Evolutionary conservation across 2,888 invertebrate species (phyloP).

Genomic region (Hipparchia semele): DNA sequence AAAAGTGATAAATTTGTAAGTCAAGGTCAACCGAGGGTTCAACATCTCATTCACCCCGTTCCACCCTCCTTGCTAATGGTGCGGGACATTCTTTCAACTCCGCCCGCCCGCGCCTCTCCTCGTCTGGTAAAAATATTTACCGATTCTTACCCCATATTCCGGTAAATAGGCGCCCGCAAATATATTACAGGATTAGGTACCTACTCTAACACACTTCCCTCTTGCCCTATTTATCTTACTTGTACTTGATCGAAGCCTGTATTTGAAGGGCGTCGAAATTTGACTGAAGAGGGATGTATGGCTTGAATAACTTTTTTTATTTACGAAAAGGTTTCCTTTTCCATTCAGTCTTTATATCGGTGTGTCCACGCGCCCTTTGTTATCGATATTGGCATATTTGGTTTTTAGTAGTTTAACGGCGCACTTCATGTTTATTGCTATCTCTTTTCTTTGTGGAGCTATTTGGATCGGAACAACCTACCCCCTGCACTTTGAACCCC

Average conservation of each 20-base stretch:
- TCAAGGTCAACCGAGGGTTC: slow-evolving; percentile 80
- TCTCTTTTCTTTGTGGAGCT: too few species aligned
- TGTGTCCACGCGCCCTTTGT: too few species aligned
- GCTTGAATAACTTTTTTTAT: neutral
- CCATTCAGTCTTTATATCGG: neutral
- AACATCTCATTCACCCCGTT: slow-evolving; percentile 80
- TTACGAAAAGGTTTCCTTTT: neutral
- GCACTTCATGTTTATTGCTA: too few species aligned
- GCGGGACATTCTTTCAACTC: slow-evolving; percentile 75
- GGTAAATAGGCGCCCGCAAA: slow-evolving; percentile 15
- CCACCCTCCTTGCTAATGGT: slow-evolving; percentile 73
- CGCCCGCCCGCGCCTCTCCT: slow-evolving; percentile 58
- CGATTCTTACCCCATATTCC: slow-evolving; percentile 24
- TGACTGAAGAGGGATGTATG: neutral
- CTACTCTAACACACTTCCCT: slow-evolving; percentile 16
- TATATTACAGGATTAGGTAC: slow-evolving; percentile 12
- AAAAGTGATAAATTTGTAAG: slow-evolving; percentile 78
- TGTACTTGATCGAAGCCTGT: neutral
- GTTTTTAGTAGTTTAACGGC: too few species aligned
- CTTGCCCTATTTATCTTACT: slow-evolving; percentile 14
- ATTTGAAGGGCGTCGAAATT: neutral
- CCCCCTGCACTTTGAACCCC: too few species aligned
- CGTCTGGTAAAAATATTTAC: slow-evolving; percentile 43
- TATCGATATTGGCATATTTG: too few species aligned
- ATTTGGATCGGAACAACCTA: too few species aligned